Percentiles rank a stretch among this genome's conserved stretches.
phyloP scores from a whole-genome alignment of 1,140 invertebrate species.

The Aphis gossypii region DNA sequence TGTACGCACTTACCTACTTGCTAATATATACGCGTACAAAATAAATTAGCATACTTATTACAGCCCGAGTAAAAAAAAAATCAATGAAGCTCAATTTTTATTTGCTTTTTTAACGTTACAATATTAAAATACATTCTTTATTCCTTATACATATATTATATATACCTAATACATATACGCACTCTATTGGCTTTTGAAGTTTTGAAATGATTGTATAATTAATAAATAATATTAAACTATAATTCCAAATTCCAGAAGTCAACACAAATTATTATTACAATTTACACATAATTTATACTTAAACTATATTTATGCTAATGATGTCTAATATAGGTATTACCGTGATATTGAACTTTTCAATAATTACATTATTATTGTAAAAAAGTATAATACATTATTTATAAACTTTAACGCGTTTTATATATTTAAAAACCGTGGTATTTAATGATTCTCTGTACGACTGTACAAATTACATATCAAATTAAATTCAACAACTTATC shows the following conservation, averaged over 20 bases:
- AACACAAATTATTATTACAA: not conserved
- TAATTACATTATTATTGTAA: too few relatives aligned
- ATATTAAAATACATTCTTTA: not conserved
- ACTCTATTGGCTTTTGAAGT: not conserved
- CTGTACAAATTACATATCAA: not conserved
- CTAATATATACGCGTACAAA: not conserved
- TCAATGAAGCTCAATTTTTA: not conserved
- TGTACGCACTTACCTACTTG: not conserved
- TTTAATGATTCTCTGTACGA: not conserved
- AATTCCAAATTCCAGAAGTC: not conserved
- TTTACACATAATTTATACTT: not conserved
- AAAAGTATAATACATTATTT: too few relatives aligned
- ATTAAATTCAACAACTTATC: not conserved
- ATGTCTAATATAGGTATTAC: too few relatives aligned
- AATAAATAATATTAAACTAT: not conserved
- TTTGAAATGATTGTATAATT: not conserved
- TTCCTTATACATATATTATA: not conserved
- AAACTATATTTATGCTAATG: not conserved
- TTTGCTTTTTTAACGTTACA: not conserved
- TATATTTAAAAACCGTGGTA: not conserved
- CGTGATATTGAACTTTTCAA: too few relatives aligned
- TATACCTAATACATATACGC: not conserved
- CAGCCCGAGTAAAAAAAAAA: not conserved
- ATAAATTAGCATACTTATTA: constrained; percentile 12
- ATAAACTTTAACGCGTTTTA: not conserved